Evolutionary conservation across 2,113 vertebrate species (phyloP).

Genomic region (Cettia cetti): DNA sequence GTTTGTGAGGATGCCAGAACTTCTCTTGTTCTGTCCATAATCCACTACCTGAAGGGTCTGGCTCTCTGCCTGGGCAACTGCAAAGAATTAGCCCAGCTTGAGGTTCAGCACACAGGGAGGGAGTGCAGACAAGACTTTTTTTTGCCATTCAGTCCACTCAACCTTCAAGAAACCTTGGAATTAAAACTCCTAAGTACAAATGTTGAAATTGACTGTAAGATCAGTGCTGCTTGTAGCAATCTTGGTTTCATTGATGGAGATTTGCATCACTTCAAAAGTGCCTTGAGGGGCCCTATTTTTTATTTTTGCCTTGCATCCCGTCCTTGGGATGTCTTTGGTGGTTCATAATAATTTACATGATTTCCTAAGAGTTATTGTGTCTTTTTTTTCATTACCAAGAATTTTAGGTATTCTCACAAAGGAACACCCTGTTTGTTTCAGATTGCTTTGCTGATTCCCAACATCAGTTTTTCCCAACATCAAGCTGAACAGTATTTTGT

Average conservation of each 20-base stretch:
- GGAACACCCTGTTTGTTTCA: background rate
- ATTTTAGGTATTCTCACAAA: background rate
- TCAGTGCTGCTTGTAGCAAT: background rate
- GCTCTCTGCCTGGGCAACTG: conserved; percentile 33
- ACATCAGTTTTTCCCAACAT: background rate
- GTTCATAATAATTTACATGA: background rate
- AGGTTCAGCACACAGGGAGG: background rate
- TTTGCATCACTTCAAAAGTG: background rate
- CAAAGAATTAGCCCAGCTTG: conserved; percentile 8
- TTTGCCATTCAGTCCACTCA: background rate
- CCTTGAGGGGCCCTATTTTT: background rate
- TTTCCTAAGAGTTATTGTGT: background rate
- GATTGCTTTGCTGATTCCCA: background rate
- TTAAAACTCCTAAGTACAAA: background rate
- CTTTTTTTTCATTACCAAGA: background rate
- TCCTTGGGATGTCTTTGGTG: background rate
- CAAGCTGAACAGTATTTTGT: background rate
- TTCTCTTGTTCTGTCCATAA: background rate
- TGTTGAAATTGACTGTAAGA: background rate
- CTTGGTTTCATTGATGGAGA: background rate
- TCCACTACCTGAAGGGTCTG: conserved; percentile 2
- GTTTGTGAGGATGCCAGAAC: background rate
- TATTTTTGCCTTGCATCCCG: background rate
- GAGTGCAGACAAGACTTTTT: background rate
- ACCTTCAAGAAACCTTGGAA: background rate